Evolutionary conservation across 2,113 vertebrate genomes (phyloP).

Genomic region (Petrocephalus microphthalmus): DNA sequence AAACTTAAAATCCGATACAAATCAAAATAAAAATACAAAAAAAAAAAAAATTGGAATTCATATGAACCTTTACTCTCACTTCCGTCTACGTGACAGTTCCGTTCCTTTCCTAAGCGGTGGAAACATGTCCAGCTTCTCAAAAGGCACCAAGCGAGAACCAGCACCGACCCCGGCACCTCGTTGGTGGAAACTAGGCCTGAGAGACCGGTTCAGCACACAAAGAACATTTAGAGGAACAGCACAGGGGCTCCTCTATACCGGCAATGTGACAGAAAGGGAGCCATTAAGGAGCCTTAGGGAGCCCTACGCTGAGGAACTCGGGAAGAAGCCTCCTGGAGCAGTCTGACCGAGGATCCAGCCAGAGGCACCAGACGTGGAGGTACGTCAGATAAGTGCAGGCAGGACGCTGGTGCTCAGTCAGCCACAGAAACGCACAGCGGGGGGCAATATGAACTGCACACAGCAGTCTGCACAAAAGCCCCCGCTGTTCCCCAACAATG

Average conservation of each 20-base stretch:
- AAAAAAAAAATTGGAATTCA: background rate
- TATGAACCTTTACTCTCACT: background rate
- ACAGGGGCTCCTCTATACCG: background rate
- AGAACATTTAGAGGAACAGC: background rate
- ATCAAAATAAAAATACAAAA: background rate
- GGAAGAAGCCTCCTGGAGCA: background rate
- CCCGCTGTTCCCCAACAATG: constrained; percentile 41
- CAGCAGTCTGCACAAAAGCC: constrained; percentile 32
- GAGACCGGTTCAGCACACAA: background rate
- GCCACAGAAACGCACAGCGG: background rate
- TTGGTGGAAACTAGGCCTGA: background rate
- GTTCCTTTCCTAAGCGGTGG: background rate
- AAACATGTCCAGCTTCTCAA: background rate
- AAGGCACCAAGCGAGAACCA: background rate
- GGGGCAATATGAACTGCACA: constrained; percentile 33
- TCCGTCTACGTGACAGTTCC: background rate
- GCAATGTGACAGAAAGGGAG: background rate
- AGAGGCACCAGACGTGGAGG: background rate
- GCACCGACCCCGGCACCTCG: background rate
- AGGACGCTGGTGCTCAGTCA: background rate
- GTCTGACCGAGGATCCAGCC: background rate
- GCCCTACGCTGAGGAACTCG: background rate
- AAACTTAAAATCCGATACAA: background rate
- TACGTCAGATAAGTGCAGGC: background rate
- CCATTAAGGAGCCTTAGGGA: background rate